Evolutionary conservation across 2,888 invertebrate species (phyloP), one percentile per base, ranked within the genome.

Genomic region (Toxonevra muliebris): DNA sequence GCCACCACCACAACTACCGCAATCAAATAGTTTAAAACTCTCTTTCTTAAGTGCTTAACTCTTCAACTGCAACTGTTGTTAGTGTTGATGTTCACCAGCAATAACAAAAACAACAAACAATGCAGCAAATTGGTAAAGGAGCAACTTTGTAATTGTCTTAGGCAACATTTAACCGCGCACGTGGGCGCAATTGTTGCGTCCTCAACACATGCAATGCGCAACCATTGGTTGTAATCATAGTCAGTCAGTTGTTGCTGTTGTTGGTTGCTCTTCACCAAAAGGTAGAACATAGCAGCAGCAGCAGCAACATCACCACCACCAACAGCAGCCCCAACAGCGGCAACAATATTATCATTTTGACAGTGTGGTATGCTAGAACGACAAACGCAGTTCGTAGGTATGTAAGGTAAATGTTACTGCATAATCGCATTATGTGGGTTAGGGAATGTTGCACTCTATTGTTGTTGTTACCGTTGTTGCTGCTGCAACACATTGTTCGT

Each of bases 91-190:
- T 13, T 15, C 48, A 30, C n/a, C n/a, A n/a, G n/a, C n/a, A n/a
- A 15, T 12, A 15, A 15, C 48, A 13, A 12, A 8, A 20, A 17
- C 78, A 76, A 77, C 77, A 79, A 79, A 79, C 79, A 79, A 75
- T 79, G 80, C 80, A 79, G 76, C 77, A 78, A 78, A 79, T 79
- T 78, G 75, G 76, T 71, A 48, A 70, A 77, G 77, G 78, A 77
- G 76, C 69, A 77, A 77, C 77, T 77, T 77, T 76, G 76, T 77
- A 76, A 77, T 78, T 77, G 77, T 77, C 79, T 76, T 19, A 58
- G 59, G 52, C 65, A 58, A 59, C 54, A 64, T 55, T 55, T 55
- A 54, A 55, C 43, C 20, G 15, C 52, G 62, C 50, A 48, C 50
- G 50, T 48, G 50, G 50, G 15, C n/a, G 50, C 50, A 30, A 30